Conservation (phyloP, 2,113 vertebrate species). For the Malurus alboscapulatus region DNA sequence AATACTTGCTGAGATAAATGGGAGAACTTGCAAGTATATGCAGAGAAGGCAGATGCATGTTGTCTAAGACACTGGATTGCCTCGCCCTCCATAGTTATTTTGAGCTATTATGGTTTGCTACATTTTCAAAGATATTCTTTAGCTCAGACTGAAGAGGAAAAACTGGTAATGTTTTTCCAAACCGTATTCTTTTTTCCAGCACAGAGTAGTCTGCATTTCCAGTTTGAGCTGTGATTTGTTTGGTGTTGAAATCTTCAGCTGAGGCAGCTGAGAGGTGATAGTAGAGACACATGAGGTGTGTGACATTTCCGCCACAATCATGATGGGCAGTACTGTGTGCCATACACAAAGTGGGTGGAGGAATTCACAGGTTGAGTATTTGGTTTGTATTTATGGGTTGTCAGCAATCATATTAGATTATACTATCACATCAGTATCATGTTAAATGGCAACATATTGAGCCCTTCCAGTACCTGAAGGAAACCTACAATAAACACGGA, state of each 20-base stretch:
- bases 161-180: background rate
- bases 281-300: background rate
- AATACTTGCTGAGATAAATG: background rate
- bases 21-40: background rate
- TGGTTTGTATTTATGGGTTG: background rate
- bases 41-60: background rate
- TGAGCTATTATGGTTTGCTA: background rate
- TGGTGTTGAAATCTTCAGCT: background rate
- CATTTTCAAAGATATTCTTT: background rate
- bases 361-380: background rate
- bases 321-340: background rate
- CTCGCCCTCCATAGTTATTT: background rate
- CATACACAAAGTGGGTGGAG: background rate
- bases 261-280: background rate
- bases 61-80: background rate
- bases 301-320: background rate
- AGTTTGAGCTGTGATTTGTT: background rate
- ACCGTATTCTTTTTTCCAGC: background rate
- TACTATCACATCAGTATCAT: background rate
- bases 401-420: background rate
- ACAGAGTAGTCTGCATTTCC: background rate
- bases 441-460: background rate
- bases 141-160: background rate
- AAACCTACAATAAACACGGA: background rate
- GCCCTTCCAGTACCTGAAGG: background rate